Evolutionary conservation across 2,888 invertebrate genomes (phyloP), one percentile per base, ranked within the genome.

Genomic region (Petrolisthes manimaculis): DNA sequence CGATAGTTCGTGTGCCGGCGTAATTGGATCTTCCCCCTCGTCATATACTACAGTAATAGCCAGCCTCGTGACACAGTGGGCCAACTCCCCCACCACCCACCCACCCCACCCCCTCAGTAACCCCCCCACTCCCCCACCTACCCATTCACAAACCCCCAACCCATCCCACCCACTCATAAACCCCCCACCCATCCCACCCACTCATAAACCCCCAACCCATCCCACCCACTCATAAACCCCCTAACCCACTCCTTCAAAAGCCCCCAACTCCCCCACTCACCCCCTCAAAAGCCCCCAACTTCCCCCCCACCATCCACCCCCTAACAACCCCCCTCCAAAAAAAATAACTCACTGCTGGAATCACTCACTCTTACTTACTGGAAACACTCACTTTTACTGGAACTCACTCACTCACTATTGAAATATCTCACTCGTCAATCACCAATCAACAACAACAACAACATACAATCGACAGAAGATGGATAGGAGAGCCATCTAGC

Each of bases 21-120:
- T 86, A 86, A 86, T 86, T 86, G 86, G 86, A 86, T 86, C 86
- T 86, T 86, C 81, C 86, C 86, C 86, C 86, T 86, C 86, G 86
- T 82, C 86, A 86, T 86, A 86, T 86, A 86, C 82, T 82, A 86
- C 86, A 79, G 81, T 86, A 86, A 86, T 86, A 82, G 86, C 85
- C 69, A 56, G 82, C 79, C 75, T 86, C 75, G 86, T 82, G 81
- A 82, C 86, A 82, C 86, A 86, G 80, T 75, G 86, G 75, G 53
- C 81, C 82, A 86, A 61, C 86, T 78, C 78, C 85, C 84, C 78
- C 85, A 4, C 24, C n/a, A n/a, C 82, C 69, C 54, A 6, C 61
- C 61, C 14, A 9, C 61, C 61, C 61, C 61, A 6, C 14, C 14
- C 61, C 61, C 61, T 61, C 61, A 61, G 14, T 14, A 9, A 6